A percentile compares a stretch with the other conserved stretches of the same genome.
Evolutionary conservation across 2,113 vertebrate genomes (phyloP).

Genomic region (Cynoglossus semilaevis): DNA sequence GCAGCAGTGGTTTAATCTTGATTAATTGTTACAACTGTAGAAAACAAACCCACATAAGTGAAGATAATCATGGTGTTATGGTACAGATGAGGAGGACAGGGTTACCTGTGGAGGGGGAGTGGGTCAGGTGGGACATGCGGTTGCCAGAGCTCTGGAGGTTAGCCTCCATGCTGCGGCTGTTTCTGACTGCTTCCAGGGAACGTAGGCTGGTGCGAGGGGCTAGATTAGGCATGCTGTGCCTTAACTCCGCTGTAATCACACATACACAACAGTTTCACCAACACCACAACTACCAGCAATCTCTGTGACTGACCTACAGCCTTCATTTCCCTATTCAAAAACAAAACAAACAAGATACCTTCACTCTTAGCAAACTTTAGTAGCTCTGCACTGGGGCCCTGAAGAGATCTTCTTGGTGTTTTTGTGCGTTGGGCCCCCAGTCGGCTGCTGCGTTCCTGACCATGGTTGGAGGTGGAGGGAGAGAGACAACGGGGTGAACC

Average conservation of each 20-base stretch:
- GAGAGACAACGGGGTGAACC: slow-evolving; percentile 87
- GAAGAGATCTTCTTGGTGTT: slow-evolving; percentile 77
- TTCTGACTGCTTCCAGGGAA: slow-evolving; percentile 83
- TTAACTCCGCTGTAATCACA: slow-evolving; percentile 84
- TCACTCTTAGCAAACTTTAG: slow-evolving; percentile 84
- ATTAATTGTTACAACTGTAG: too few species aligned
- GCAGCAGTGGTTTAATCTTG: too few species aligned
- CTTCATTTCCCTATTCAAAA: not conserved
- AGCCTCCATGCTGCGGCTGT: slow-evolving; percentile 89
- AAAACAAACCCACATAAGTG: too few species aligned
- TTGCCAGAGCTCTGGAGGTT: slow-evolving; percentile 88
- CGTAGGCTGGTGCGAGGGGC: slow-evolving; percentile 84
- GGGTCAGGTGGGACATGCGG: slow-evolving; percentile 84
- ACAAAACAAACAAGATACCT: slow-evolving; percentile 62
- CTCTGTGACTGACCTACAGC: not conserved
- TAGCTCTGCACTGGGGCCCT: slow-evolving; percentile 79
- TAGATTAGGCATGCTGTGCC: slow-evolving; percentile 91
- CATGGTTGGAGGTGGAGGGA: slow-evolving; percentile 76
- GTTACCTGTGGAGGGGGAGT: slow-evolving; percentile 82
- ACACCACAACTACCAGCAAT: slow-evolving; percentile 13
- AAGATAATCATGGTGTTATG: not conserved
- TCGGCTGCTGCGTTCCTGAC: slow-evolving; percentile 65
- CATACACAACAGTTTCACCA: slow-evolving; percentile 47
- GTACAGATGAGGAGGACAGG: slow-evolving; percentile 46
- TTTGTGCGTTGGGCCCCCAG: slow-evolving; percentile 71